phyloP scores from a whole-genome alignment of 35 echinoderm and acorn worm genomes.

The Holothuria glaberrima region DNA sequence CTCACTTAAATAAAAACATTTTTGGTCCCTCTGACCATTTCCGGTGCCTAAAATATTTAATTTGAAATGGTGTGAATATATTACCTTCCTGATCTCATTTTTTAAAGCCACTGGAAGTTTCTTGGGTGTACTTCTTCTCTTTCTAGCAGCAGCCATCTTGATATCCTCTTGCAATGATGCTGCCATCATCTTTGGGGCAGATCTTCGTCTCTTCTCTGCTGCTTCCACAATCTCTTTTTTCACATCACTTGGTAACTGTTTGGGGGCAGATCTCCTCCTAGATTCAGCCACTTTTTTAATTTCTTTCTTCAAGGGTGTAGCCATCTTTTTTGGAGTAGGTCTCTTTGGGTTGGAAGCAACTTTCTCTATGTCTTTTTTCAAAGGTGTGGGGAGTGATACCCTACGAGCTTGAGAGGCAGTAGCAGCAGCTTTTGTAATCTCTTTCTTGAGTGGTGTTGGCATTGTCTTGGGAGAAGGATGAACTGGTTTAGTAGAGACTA shows the following conservation, averaged over 20 bases:
- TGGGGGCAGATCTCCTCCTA: conserved; percentile 47
- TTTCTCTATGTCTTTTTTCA: conserved; percentile 50
- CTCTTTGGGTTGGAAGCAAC: conserved; percentile 46
- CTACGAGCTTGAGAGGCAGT: conserved; percentile 47
- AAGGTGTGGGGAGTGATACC: conserved; percentile 58
- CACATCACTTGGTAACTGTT: conserved; percentile 53
- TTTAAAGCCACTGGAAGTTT: conserved; percentile 39
- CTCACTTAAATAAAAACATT: too few relatives aligned
- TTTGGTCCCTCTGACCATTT: too few relatives aligned
- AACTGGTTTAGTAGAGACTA: conserved; percentile 34
- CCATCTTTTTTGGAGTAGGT: conserved; percentile 75
- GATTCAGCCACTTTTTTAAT: conserved; percentile 34
- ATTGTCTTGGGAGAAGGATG: conserved; percentile 47
- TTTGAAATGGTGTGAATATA: too few relatives aligned
- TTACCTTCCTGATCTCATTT: conserved; percentile 45
- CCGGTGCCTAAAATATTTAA: too few relatives aligned
- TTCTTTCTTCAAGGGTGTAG: conserved; percentile 67
- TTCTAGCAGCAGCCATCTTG: conserved; percentile 45
- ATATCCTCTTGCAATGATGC: conserved; percentile 59
- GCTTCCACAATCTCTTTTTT: conserved; percentile 62
- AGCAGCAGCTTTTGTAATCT: conserved; percentile 49
- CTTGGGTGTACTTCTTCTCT: conserved; percentile 45
- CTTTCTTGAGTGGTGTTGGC: conserved; percentile 73
- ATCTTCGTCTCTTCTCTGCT: conserved; percentile 51
- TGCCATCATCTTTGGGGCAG: conserved; percentile 57